Evolutionary conservation across 2,797 vertebrate species (phyloP).

Genomic region (Microchirus variegatus): DNA sequence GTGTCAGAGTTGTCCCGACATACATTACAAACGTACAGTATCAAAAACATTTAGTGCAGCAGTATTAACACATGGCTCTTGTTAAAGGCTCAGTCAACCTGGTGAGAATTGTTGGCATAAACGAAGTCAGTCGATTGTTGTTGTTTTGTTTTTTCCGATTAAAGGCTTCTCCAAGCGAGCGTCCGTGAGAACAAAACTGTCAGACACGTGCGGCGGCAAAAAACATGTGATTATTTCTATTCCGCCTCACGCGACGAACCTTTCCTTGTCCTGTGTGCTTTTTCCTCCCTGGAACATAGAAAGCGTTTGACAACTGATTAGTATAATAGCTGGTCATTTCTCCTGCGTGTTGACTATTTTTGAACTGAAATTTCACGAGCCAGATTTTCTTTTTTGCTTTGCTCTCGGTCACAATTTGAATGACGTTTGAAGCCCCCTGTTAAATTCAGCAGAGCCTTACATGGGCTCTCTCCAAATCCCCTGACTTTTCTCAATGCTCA

Average conservation of each 20-base stretch:
- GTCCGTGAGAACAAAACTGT: slow-evolving; percentile 2
- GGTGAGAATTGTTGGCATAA: slow-evolving; percentile 12
- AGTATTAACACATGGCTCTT: slow-evolving; percentile 31
- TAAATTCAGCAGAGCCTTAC: slow-evolving; percentile 18
- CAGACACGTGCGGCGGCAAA: slow-evolving; percentile 21
- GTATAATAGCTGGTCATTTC: not conserved
- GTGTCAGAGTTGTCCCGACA: slow-evolving; percentile 15
- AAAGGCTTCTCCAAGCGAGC: slow-evolving; percentile 5
- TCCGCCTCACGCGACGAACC: slow-evolving; percentile 37
- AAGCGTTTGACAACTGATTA: slow-evolving; percentile 31
- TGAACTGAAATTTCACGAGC: slow-evolving; percentile 4
- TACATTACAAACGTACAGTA: slow-evolving; percentile 33
- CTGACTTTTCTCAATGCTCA: slow-evolving; percentile 8
- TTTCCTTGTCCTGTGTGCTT: slow-evolving; percentile 16
- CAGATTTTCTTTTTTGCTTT: slow-evolving; percentile 18
- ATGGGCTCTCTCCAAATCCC: slow-evolving; percentile 2
- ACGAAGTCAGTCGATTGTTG: slow-evolving; percentile 6
- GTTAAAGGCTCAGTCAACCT: slow-evolving; percentile 10
- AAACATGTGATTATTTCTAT: slow-evolving; percentile 28
- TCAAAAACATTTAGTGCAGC: slow-evolving; percentile 49
- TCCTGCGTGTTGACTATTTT: not conserved
- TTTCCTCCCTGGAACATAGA: slow-evolving; percentile 56
- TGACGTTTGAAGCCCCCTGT: slow-evolving; percentile 14
- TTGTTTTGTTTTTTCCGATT: slow-evolving; percentile 15
- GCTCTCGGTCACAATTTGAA: slow-evolving; percentile 3